Conservation (phyloP, 2,113 vertebrate species). For the Gymnocephalus cernua region DNA sequence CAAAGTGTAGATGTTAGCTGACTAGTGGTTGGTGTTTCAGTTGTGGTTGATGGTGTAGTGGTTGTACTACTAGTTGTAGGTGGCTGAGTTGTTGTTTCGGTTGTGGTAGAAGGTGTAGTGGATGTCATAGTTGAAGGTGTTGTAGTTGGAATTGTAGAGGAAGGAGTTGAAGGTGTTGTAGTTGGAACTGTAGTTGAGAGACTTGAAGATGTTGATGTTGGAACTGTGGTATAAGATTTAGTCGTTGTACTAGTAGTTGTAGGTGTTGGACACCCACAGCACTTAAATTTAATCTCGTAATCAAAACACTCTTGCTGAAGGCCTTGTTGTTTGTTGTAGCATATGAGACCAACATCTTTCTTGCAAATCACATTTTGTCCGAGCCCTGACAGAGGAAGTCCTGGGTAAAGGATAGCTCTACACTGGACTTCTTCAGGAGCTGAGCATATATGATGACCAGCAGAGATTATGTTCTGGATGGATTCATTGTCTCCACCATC, state of each 20-base stretch:
- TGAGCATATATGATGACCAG: slow-evolving; percentile 28
- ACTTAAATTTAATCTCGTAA: slow-evolving; percentile 67
- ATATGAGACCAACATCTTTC: slow-evolving; percentile 55
- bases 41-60: not conserved
- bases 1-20: not conserved
- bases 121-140: not conserved
- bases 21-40: not conserved
- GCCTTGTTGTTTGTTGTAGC: slow-evolving; percentile 73
- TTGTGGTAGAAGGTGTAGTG: not conserved
- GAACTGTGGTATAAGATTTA: too few relatives aligned
- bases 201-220: too few relatives aligned
- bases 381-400: not conserved
- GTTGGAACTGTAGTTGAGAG: too few relatives aligned
- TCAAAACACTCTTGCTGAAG: slow-evolving; percentile 66
- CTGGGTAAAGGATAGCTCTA: slow-evolving; percentile 48
- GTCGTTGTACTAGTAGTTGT: too few relatives aligned
- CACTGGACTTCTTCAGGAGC: slow-evolving; percentile 41
- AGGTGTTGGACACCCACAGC: slow-evolving; percentile 37
- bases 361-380: slow-evolving; percentile 66
- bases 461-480: slow-evolving; percentile 24
- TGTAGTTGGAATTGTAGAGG: not conserved
- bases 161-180: not conserved
- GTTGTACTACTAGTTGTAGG: not conserved
- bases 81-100: not conserved
- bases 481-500: slow-evolving; percentile 55